Evolutionary conservation across 53 echinoderm and acorn worm genomes (phyloP).

Genomic region (Holothuria scabra): DNA sequence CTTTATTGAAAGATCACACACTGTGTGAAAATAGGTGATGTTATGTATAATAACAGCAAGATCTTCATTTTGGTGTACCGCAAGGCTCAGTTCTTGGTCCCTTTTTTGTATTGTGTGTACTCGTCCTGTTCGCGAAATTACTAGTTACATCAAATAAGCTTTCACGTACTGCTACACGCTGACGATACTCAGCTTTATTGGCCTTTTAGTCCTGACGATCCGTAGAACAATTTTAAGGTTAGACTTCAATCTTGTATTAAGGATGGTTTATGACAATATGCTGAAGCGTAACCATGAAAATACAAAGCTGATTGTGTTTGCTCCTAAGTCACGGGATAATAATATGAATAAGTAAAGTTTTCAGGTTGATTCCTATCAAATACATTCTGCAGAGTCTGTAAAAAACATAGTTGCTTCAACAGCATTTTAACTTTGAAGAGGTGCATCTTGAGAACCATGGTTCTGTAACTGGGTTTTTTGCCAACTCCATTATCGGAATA

Average conservation of each 20-base stretch:
- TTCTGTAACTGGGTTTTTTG: too few relatives aligned
- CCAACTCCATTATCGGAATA: too few relatives aligned
- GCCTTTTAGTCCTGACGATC: background rate
- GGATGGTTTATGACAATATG: background rate
- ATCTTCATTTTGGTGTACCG: background rate
- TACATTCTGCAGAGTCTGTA: background rate
- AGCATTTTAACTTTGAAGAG: too few relatives aligned
- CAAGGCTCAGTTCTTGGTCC: conserved; percentile 11
- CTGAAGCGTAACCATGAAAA: background rate
- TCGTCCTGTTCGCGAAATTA: conserved; percentile 14
- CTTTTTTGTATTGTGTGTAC: background rate
- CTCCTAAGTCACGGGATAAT: too few relatives aligned
- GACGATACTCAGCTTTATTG: background rate
- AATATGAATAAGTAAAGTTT: background rate
- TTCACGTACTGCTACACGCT: too few relatives aligned
- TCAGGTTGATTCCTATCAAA: background rate
- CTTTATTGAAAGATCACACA: background rate
- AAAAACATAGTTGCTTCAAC: background rate
- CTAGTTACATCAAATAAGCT: too few relatives aligned
- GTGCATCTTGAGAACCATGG: too few relatives aligned
- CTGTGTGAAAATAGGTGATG: background rate
- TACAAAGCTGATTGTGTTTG: background rate
- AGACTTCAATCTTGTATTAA: background rate
- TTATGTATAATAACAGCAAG: too few relatives aligned
- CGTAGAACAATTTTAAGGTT: background rate